phyloP scores from a whole-genome alignment of 2,797 vertebrate species.

The Chelonia mydas region DNA sequence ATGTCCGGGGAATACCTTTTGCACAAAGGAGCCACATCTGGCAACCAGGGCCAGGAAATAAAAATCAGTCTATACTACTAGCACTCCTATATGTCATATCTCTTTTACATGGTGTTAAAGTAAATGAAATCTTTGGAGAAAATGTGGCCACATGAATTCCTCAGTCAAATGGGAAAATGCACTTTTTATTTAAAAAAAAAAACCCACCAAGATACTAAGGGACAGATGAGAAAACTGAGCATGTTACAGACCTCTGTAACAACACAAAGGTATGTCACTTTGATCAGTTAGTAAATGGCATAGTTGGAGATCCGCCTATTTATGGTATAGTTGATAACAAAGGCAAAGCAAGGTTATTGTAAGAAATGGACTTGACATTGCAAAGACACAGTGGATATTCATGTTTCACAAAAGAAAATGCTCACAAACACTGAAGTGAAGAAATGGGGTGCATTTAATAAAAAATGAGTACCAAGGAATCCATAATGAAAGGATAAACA shows the following conservation, averaged over 20 bases:
- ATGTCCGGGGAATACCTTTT: neutral
- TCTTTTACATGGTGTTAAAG: neutral
- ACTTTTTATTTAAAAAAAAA: neutral
- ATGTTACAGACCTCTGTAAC: neutral
- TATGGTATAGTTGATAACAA: neutral
- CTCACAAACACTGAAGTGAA: neutral
- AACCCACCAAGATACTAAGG: neutral
- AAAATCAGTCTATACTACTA: neutral
- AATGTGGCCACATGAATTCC: neutral
- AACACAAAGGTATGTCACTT: neutral
- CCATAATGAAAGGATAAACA: neutral
- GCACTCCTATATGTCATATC: neutral
- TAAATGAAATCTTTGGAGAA: neutral
- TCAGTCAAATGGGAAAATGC: neutral
- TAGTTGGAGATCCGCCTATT: neutral
- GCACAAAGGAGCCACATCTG: neutral
- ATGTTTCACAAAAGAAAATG: neutral
- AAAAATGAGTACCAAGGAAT: neutral
- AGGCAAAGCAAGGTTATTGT: neutral
- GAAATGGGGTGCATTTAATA: neutral
- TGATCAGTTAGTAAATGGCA: rapidly evolving
- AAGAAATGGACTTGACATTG: neutral
- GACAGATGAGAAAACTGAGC: rapidly evolving
- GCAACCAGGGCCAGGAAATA: neutral
- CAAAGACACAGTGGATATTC: neutral